Base-by-base conservation (phyloP, 2,888 invertebrate genomes). In the Drosophila macrospina region DNA sequence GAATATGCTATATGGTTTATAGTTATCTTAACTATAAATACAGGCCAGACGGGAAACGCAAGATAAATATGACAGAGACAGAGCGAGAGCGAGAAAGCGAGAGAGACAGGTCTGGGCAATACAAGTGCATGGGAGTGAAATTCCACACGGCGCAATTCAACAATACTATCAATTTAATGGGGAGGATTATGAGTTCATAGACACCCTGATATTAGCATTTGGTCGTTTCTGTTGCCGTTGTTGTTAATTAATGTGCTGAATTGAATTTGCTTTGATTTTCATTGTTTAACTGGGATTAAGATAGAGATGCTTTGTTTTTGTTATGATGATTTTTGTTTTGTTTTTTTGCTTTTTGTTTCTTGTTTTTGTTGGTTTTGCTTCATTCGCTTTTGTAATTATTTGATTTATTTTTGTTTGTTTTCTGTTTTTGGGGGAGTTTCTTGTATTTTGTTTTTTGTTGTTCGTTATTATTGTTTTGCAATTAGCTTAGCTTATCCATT, bases 401-500 rank as follows among this genome's bases (percentile, higher is more conserved):
- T 51, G 6, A 2, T 60, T 50, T 20, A 16, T 47, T 32, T 55
- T 8, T 24, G 30, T 16, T 11, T 34, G 34, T 16, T 24, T 61
- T 63, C 63, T 71, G 52, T 42, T 60, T 64, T 78, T 95, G 95
- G 66, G n/a, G n/a, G n/a, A n/a, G 76, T 54, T 61, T 66, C 11
- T 59, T 20, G 20, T 20, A 3, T 20, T 20, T 20, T 20, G 20
- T 20, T 74, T 57, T 57, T 41, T 50, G 20, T 20, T 20, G 20
- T 2, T 64, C 78, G 28, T 50, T 44, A 50, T 56, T 63, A 55
- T 63, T 70, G 61, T 42, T 55, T 63, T 79, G 95, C 63, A 68
- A 78, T 80, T 80, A 77, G 83, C 86, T 90, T 92, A 92, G 90
- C 92, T 92, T 91, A 96, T 95, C 96, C 96, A 97, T 93, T 96